Conservation (phyloP, 2,113 vertebrate species). For the Diglossa brunneiventris region DNA sequence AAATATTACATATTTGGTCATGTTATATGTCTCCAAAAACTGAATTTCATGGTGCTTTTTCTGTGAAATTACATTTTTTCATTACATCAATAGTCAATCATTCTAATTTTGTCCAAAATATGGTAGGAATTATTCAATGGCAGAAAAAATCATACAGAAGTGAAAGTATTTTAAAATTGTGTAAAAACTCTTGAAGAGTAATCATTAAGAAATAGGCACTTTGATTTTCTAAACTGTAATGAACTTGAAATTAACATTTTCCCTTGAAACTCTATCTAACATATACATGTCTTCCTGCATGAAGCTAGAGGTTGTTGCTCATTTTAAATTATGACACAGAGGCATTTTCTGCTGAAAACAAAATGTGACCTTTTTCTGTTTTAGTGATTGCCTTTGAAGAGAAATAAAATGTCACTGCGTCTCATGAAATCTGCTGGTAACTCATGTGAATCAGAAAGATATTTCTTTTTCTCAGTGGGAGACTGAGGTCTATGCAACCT, state of each 20-base stretch:
- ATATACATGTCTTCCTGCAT: neutral
- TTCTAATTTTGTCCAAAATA: neutral
- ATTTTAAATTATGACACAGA: neutral
- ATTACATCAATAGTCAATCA: neutral
- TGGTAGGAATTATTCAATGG: neutral
- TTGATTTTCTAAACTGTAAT: neutral
- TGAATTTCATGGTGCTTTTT: neutral
- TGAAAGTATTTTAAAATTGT: neutral
- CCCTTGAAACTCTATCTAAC: neutral
- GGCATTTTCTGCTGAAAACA: neutral
- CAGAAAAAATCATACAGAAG: neutral
- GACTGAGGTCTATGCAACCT: neutral
- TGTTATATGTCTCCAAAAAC: neutral
- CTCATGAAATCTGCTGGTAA: neutral
- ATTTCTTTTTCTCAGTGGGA: neutral
- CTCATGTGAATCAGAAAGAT: neutral
- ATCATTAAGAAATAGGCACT: neutral
- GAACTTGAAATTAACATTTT: neutral
- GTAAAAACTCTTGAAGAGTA: neutral
- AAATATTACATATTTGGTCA: neutral
- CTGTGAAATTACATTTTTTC: neutral
- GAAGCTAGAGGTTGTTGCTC: neutral
- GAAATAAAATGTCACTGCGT: neutral
- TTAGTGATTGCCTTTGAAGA: neutral
- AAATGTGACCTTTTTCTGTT: slow-evolving; percentile 23